Base-by-base conservation (phyloP, 2,888 invertebrate species). In the Campopleginae sp. region DNA sequence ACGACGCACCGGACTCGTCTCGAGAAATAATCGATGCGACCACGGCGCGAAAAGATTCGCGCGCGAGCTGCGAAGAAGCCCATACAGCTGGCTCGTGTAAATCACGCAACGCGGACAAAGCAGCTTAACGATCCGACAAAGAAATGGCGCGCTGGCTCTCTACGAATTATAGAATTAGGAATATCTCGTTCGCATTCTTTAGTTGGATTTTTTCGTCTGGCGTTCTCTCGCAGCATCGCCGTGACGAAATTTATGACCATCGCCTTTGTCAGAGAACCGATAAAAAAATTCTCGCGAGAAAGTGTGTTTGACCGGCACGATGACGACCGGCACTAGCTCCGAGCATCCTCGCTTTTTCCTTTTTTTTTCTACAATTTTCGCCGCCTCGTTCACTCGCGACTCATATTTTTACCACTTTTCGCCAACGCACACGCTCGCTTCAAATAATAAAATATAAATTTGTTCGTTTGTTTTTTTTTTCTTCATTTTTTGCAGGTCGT, bases 401-500 rank as follows among this genome's bases (percentile, higher is more conserved):
- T n/a, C n/a, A 14, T 51, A 51, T 51, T 51, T 19, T 51, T 51
- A 51, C 8, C 19, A 19, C 2, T 51, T 51, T 19, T n/a, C n/a
- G n/a, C n/a, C n/a, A n/a, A n/a, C n/a, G n/a, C n/a, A n/a, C n/a
- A n/a, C n/a, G n/a, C n/a, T n/a, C n/a, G n/a, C n/a, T n/a, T n/a
- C n/a, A n/a, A n/a, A n/a, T n/a, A n/a, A n/a, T n/a, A n/a, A n/a
- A n/a, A n/a, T n/a, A n/a, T n/a, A n/a, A n/a, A n/a, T n/a, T n/a
- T n/a, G n/a, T n/a, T n/a, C n/a, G n/a, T n/a, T n/a, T n/a, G n/a
- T n/a, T n/a, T n/a, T n/a, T 48, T 51, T 42, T n/a, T 44, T 19
- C 14, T 58, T 58, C 27, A 27, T 58, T 58, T 58, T 93, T 95
- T 95, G 0, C 95, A 96, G 96, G 96, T 97, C 85, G 96, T 96